These are phyloP conservation scores for Eonycteris spelaea DNA, from an alignment of 2,113 vertebrate species.

Conservation along the genomic window DNA sequence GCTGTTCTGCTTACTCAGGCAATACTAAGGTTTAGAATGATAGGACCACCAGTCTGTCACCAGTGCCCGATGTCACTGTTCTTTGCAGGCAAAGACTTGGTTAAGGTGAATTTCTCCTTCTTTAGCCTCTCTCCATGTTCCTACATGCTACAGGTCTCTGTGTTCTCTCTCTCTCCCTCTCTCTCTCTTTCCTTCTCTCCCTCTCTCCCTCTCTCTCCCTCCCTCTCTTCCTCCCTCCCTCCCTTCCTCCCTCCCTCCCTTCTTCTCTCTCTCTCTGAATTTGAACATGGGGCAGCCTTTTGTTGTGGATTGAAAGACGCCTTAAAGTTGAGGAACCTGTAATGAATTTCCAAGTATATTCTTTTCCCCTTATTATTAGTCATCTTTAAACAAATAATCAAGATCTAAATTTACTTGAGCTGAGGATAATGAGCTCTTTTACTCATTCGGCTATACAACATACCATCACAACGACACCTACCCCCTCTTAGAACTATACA, in stretches of 20 bases:
- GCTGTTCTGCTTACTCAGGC: not conserved
- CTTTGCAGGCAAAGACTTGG: slow-evolving; percentile 22
- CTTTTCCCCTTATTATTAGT: not conserved
- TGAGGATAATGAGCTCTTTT: not conserved
- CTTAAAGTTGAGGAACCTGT: not conserved
- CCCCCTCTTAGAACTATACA: not conserved
- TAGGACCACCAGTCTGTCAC: not conserved
- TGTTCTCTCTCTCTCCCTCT: not conserved
- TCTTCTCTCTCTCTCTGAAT: not conserved
- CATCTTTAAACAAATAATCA: not conserved
- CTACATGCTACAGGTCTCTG: not conserved
- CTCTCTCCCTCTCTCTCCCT: not conserved
- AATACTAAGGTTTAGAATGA: not conserved
- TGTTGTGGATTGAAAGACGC: not conserved
- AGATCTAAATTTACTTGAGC: not conserved
- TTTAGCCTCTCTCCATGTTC: not conserved
- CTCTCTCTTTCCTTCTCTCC: too few relatives aligned
- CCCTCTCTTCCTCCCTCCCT: too few relatives aligned
- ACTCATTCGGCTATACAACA: not conserved
- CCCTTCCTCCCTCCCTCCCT: too few relatives aligned
- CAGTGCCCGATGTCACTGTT: not conserved
- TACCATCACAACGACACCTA: not conserved
- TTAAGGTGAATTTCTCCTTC: not conserved
- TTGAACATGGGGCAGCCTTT: not conserved
- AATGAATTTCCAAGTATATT: not conserved